A percentile compares a stretch with the other conserved stretches of the same genome.
These are phyloP conservation scores for Calliopum simillimum DNA, from an alignment of 2,888 invertebrate genomes.

Conservation along the genomic window DNA sequence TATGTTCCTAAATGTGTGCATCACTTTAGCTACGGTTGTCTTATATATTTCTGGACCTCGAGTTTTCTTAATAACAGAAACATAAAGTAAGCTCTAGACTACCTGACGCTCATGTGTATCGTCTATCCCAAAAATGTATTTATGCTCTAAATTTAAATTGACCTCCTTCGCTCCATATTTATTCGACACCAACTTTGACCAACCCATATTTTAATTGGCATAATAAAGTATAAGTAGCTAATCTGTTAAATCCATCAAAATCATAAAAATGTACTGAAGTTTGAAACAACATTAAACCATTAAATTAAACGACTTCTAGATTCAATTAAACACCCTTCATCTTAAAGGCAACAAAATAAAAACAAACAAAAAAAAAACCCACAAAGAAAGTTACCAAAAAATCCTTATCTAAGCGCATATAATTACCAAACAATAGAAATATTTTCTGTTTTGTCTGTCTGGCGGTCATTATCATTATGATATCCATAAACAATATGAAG, in stretches of 20 bases:
- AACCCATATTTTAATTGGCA: conserved; percentile 8
- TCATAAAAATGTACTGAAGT: background rate
- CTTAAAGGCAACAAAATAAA: no score
- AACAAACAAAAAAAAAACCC: no score
- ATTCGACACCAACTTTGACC: background rate
- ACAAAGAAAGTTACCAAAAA: background rate
- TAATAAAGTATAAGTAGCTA: conserved; percentile 4
- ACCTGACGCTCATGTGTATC: no score
- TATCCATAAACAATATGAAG: conserved; percentile 20
- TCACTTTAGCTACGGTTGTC: no score
- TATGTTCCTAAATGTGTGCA: no score
- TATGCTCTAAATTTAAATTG: no score
- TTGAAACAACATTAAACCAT: conserved; percentile 11
- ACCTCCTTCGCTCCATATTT: background rate
- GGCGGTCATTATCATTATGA: background rate
- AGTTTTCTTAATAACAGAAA: no score
- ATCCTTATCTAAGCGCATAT: conserved; percentile 12
- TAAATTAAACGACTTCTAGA: conserved; percentile 32
- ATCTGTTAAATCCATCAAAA: conserved; percentile 24
- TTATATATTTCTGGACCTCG: no score
- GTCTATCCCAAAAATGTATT: no score
- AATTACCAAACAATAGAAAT: conserved; percentile 17
- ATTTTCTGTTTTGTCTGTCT: background rate
- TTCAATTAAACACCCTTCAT: conserved; percentile 9
- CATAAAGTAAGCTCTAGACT: no score